Evolutionary conservation across 2,888 invertebrate species (phyloP).

Genomic region (Spilosoma lubricipeda): DNA sequence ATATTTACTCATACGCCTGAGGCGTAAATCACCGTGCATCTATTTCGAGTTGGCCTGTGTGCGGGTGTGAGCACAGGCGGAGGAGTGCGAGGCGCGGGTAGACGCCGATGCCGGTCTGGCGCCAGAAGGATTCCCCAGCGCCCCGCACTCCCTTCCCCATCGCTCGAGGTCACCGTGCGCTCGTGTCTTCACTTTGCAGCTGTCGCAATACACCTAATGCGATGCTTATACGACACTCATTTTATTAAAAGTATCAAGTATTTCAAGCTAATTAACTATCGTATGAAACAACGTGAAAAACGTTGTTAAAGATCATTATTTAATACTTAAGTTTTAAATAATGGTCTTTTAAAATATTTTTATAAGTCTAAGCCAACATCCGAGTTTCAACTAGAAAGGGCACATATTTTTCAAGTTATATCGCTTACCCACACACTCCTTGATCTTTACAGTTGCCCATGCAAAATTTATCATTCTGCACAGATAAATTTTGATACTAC

Average conservation of each 20-base stretch:
- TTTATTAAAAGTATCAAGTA: conserved; percentile 19
- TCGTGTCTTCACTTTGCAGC: conserved; percentile 60
- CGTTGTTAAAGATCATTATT: background rate
- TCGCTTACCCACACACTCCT: background rate
- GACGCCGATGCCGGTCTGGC: conserved; percentile 85
- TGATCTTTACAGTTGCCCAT: background rate
- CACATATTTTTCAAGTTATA: background rate
- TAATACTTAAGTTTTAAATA: no score
- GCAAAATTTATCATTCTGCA: background rate
- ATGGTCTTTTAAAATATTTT: background rate
- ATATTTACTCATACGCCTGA: conserved; percentile 84
- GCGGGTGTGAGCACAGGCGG: conserved; percentile 65
- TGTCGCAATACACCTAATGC: conserved; percentile 57
- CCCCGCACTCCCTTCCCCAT: conserved; percentile 68
- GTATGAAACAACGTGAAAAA: background rate
- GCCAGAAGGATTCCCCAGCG: conserved; percentile 87
- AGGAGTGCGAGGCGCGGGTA: conserved; percentile 73
- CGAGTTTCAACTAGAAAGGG: background rate
- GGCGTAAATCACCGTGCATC: conserved; percentile 86
- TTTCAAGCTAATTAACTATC: conserved; percentile 14
- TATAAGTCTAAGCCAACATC: background rate
- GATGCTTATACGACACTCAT: conserved; percentile 49
- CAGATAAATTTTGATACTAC: background rate
- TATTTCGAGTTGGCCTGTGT: conserved; percentile 81
- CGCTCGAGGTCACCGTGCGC: conserved; percentile 70